A percentile compares a stretch with the other conserved stretches of the same genome.
Evolutionary conservation across 2,113 vertebrate genomes (phyloP).

Genomic region (Agapornis roseicollis): DNA sequence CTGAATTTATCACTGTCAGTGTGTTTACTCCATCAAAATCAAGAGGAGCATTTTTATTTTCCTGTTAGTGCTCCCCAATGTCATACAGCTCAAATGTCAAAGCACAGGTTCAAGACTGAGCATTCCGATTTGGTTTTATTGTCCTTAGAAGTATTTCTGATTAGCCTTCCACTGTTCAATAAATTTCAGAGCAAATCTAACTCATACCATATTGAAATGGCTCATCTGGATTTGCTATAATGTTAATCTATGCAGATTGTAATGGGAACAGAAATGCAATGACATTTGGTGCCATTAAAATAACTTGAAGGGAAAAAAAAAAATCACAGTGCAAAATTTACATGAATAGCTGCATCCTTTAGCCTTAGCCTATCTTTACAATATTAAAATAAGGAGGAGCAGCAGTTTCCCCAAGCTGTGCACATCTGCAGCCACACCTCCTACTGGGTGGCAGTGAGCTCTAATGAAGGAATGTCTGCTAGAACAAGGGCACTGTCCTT

Average conservation of each 20-base stretch:
- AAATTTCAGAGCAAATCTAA: slow-evolving; percentile 44
- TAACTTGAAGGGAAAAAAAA: slow-evolving; percentile 21
- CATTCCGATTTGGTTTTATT: slow-evolving; percentile 12
- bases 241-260: slow-evolving; percentile 59
- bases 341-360: slow-evolving; percentile 1
- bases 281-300: slow-evolving; percentile 33
- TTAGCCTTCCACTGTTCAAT: slow-evolving; percentile 24
- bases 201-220: slow-evolving; percentile 32
- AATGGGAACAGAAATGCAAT: slow-evolving; percentile 38
- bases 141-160: slow-evolving; percentile 25
- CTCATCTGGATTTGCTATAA: slow-evolving; percentile 51
- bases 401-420: background rate
- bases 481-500: background rate
- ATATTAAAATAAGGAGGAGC: background rate
- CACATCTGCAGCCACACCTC: background rate
- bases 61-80: background rate
- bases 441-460: background rate
- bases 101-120: background rate
- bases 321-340: background rate
- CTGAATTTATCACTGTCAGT: background rate
- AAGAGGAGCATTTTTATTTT: background rate
- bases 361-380: background rate
- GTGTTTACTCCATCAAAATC: background rate
- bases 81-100: background rate
- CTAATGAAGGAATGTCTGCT: background rate